Evolutionary conservation across 2,797 vertebrate species (phyloP).

Genomic region (Myotis vivesi): DNA sequence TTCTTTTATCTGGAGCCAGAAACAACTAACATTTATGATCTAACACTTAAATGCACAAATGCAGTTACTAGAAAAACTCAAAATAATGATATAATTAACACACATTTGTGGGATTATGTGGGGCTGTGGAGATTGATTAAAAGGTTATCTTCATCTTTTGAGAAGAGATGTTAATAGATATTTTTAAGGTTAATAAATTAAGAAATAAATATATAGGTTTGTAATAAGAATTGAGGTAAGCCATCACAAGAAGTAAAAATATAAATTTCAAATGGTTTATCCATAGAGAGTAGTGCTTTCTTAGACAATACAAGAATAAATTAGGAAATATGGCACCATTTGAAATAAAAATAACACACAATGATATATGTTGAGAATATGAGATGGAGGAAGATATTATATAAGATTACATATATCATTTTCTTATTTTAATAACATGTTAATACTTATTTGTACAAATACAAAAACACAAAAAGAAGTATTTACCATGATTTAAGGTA

Average conservation of each 20-base stretch:
- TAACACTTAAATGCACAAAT: neutral
- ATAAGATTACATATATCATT: neutral
- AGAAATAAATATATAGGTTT: neutral
- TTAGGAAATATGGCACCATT: neutral
- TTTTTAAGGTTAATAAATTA: neutral
- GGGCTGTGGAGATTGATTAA: neutral
- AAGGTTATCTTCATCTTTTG: neutral
- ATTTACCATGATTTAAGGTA: neutral
- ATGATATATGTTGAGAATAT: neutral
- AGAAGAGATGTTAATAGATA: neutral
- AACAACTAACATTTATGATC: neutral
- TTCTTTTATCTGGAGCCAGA: neutral
- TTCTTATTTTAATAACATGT: neutral
- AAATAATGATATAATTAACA: neutral
- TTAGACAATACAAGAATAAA: neutral
- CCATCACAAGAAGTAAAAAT: neutral
- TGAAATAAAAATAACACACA: conserved; percentile 15
- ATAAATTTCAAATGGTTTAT: neutral
- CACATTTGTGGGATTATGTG: neutral
- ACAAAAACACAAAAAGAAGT: neutral
- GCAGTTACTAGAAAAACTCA: neutral
- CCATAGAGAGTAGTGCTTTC: neutral
- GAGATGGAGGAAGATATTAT: neutral
- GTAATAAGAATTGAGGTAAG: neutral
- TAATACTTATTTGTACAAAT: neutral